These are phyloP conservation scores for Neotoxoptera formosana DNA, from an alignment of 1,140 invertebrate species.

Conservation along the genomic window DNA sequence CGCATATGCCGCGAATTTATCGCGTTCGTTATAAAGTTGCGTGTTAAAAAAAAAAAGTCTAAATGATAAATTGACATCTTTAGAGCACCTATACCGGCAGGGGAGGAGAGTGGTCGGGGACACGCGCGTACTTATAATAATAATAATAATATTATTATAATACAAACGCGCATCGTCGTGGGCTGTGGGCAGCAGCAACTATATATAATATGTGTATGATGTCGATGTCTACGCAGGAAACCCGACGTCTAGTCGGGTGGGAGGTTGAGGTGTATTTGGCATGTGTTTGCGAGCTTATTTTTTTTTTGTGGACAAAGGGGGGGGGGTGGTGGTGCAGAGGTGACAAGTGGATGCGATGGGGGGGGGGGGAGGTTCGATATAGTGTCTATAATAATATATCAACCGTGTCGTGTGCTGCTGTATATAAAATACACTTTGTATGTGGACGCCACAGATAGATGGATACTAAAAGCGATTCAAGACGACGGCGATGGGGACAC, in stretches of 20 bases:
- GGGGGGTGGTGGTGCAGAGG: no score
- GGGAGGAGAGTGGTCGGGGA: background rate
- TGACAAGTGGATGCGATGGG: background rate
- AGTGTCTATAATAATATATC: background rate
- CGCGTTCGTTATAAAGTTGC: background rate
- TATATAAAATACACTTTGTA: background rate
- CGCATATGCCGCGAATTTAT: background rate
- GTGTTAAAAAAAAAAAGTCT: background rate
- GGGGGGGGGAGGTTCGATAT: background rate
- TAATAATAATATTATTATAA: background rate
- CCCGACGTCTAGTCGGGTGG: background rate
- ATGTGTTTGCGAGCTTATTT: background rate
- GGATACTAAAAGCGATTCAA: background rate
- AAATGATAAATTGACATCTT: constrained; percentile 17
- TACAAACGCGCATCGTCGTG: background rate
- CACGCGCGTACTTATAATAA: background rate
- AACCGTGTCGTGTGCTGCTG: background rate
- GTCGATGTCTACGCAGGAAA: background rate
- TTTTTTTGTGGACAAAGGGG: background rate
- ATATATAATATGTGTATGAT: background rate
- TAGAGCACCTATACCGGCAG: background rate
- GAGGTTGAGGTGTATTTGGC: background rate
- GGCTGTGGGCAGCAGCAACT: constrained; percentile 3
- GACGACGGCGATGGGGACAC: background rate
- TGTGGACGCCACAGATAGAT: background rate